phyloP scores from a whole-genome alignment of 2,888 invertebrate genomes.

The Lithophane semibrunnea region DNA sequence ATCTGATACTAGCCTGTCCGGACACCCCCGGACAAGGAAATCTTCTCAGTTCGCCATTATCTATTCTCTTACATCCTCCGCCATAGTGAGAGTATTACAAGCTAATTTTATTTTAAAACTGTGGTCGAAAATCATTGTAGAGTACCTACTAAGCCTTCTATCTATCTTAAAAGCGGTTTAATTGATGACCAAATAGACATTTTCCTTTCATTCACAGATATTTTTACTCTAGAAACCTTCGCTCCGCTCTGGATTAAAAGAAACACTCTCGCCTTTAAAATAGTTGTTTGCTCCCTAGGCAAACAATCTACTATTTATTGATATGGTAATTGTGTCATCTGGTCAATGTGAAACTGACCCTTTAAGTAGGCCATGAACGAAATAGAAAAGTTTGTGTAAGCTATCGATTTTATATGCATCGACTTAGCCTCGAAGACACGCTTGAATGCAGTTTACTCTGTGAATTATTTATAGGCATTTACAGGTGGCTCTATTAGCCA shows the following conservation, averaged over 20 bases:
- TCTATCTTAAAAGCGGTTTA: background rate
- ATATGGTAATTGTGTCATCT: background rate
- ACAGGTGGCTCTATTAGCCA: background rate
- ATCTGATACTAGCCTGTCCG: no score
- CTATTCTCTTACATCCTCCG: background rate
- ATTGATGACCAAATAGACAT: background rate
- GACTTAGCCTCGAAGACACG: background rate
- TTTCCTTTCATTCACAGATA: no score
- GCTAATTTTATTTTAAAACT: slow-evolving; percentile 1
- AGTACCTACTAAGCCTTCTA: background rate
- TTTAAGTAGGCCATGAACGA: slow-evolving; percentile 1
- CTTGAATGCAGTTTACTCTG: slow-evolving; percentile 1
- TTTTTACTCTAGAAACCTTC: no score
- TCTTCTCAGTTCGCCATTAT: background rate
- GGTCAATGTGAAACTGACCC: background rate
- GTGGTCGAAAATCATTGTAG: background rate
- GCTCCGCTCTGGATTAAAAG: no score
- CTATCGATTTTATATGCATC: slow-evolving; percentile 11
- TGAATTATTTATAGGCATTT: slow-evolving; percentile 5
- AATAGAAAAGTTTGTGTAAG: background rate
- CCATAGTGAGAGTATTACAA: background rate
- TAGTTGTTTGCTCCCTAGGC: no score
- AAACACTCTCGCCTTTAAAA: no score
- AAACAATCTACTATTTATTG: no score
- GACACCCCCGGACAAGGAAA: no score